A percentile compares a stretch with the other conserved stretches of the same genome.
phyloP scores from a whole-genome alignment of 2,113 vertebrate species.

The Phaetusa simplex region DNA sequence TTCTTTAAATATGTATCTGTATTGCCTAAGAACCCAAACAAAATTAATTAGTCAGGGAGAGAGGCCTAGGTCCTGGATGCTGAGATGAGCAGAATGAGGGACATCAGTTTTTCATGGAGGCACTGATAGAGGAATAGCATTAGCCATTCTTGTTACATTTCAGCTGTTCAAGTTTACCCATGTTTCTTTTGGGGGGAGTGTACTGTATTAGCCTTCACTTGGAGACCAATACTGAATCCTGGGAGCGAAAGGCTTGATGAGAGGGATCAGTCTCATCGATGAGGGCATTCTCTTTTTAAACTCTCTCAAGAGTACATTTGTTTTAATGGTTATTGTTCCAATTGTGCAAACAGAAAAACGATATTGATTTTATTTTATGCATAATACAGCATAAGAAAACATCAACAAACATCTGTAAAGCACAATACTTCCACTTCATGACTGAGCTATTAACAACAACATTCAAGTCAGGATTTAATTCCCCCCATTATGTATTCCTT shows the following conservation, averaged over 20 bases:
- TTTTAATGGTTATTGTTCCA: neutral
- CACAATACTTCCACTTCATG: neutral
- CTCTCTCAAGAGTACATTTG: neutral
- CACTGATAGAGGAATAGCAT: neutral
- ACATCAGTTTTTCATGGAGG: neutral
- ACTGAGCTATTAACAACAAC: neutral
- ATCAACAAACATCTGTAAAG: neutral
- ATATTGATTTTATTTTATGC: neutral
- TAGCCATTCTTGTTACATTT: neutral
- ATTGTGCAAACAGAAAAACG: neutral
- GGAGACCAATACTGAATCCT: neutral
- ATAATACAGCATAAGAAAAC: neutral
- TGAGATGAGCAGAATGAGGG: neutral
- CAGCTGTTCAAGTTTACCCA: neutral
- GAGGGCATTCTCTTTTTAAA: neutral
- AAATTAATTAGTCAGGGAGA: neutral
- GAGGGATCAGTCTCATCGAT: neutral
- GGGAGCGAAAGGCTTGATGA: neutral
- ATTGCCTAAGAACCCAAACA: neutral
- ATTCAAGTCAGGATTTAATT: neutral
- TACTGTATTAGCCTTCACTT: neutral
- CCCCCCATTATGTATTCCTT: neutral
- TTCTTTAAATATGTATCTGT: neutral
- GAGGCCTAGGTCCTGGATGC: neutral
- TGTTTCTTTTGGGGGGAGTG: neutral